Percentiles rank a stretch among this genome's conserved stretches.
phyloP scores from a whole-genome alignment of 2,888 invertebrate species.

The Trichogramma evanescens region DNA sequence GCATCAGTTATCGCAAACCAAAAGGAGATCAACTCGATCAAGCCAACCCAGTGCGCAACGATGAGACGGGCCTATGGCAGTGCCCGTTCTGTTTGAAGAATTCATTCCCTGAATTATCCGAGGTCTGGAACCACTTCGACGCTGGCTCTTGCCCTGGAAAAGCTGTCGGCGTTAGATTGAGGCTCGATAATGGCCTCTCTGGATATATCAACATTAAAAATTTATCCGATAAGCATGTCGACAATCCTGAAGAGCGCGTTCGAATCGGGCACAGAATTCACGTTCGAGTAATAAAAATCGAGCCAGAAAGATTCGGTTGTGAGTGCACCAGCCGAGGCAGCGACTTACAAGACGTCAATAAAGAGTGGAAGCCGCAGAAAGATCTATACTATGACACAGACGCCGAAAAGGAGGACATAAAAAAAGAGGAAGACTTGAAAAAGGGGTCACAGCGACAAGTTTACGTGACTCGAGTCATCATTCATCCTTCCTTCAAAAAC shows the following conservation, averaged over 20 bases:
- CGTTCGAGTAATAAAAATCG: constrained; percentile 89
- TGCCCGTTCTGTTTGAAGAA: constrained; percentile 96
- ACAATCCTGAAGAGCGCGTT: constrained; percentile 89
- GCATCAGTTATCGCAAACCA: constrained; percentile 81
- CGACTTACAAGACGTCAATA: constrained; percentile 83
- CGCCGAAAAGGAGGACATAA: constrained; percentile 69
- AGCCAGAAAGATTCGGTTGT: constrained; percentile 86
- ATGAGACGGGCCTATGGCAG: constrained; percentile 92
- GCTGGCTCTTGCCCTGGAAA: constrained; percentile 92
- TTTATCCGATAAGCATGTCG: constrained; percentile 86
- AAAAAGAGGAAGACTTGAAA: constrained; percentile 73
- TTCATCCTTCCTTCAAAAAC: constrained; percentile 96
- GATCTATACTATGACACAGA: constrained; percentile 90
- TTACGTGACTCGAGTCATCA: constrained; percentile 92
- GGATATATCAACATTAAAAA: constrained; percentile 93
- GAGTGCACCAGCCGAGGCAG: constrained; percentile 91
- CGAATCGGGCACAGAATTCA: constrained; percentile 76
- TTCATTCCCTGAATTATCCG: constrained; percentile 91
- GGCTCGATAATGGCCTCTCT: constrained; percentile 85
- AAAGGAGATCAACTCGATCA: constrained; percentile 90
- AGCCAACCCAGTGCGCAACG: constrained; percentile 91
- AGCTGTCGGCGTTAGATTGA: constrained; percentile 82
- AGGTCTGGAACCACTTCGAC: constrained; percentile 98
- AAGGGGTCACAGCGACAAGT: constrained; percentile 76
- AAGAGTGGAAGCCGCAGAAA: constrained; percentile 83